These are phyloP conservation scores for Palythoa caribaeorum DNA, from an alignment of 92 coral and sea anemone genomes.

Conservation along the genomic window DNA sequence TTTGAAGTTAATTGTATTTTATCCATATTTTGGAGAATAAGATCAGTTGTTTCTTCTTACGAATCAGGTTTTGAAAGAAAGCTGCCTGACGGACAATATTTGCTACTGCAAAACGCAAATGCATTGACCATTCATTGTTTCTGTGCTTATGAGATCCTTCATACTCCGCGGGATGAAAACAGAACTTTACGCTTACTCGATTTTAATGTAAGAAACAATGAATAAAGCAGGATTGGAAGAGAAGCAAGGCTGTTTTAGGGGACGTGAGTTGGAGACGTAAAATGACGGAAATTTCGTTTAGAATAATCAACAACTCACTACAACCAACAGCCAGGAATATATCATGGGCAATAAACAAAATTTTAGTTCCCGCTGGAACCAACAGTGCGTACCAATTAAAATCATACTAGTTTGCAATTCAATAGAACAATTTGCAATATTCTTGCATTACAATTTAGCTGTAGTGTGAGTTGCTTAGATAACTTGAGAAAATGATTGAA, in stretches of 20 bases:
- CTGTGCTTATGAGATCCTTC: neutral
- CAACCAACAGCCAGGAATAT: slow-evolving; percentile 9
- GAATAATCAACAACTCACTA: slow-evolving; percentile 37
- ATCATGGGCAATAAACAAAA: slow-evolving; percentile 30
- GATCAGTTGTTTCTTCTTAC: no score
- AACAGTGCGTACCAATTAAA: slow-evolving; percentile 33
- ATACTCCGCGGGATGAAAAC: slow-evolving; percentile 29
- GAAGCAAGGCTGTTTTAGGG: slow-evolving; percentile 30
- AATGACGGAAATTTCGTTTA: slow-evolving; percentile 26
- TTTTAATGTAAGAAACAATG: slow-evolving; percentile 37
- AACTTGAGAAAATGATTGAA: no score
- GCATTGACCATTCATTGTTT: no score
- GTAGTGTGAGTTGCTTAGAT: slow-evolving; percentile 22
- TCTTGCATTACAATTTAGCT: slow-evolving; percentile 30
- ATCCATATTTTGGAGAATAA: no score
- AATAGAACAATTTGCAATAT: slow-evolving; percentile 32
- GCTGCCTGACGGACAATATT: no score
- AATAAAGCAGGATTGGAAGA: slow-evolving; percentile 37
- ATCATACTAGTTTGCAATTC: slow-evolving; percentile 41
- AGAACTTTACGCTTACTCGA: slow-evolving; percentile 29
- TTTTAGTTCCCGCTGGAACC: slow-evolving; percentile 40
- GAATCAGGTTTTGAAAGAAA: no score
- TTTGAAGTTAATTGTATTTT: no score
- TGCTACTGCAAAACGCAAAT: no score
- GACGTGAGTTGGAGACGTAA: slow-evolving; percentile 34